phyloP scores from a whole-genome alignment of 2,113 vertebrate species.

The Muscicapa adusta region DNA sequence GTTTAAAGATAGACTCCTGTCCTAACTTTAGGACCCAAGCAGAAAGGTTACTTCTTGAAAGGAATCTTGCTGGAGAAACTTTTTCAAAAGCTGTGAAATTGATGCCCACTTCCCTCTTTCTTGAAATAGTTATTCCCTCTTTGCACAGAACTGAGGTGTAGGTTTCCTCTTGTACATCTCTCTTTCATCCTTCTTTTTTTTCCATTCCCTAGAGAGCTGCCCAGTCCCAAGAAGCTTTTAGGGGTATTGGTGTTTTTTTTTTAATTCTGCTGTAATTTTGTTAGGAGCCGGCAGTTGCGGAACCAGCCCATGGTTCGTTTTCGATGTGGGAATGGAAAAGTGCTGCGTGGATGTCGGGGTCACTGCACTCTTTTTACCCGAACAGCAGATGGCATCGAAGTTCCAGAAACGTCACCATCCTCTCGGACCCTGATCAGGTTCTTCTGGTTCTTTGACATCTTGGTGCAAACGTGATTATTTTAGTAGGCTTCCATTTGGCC shows the following conservation, averaged over 20 bases:
- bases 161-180: not conserved
- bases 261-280: not conserved
- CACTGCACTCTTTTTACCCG: constrained; percentile 52
- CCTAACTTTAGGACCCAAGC: not conserved
- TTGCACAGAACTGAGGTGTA: not conserved
- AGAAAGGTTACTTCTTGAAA: not conserved
- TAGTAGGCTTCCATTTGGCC: not conserved
- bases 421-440: rapidly evolving
- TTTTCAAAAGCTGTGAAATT: not conserved
- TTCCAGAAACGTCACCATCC: not conserved
- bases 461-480: not conserved
- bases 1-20: not conserved
- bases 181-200: not conserved
- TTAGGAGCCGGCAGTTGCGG: not conserved
- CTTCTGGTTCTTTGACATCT: not conserved
- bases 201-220: not conserved
- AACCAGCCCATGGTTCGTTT: not conserved
- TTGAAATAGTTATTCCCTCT: not conserved
- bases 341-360: not conserved
- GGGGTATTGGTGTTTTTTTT: not conserved
- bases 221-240: not conserved
- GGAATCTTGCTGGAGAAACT: not conserved
- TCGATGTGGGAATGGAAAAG: not conserved
- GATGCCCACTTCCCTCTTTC: not conserved
- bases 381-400: constrained; percentile 42